These are phyloP conservation scores for Smittia sp. DNA, from an alignment of 2,888 invertebrate species.

Conservation along the genomic window DNA sequence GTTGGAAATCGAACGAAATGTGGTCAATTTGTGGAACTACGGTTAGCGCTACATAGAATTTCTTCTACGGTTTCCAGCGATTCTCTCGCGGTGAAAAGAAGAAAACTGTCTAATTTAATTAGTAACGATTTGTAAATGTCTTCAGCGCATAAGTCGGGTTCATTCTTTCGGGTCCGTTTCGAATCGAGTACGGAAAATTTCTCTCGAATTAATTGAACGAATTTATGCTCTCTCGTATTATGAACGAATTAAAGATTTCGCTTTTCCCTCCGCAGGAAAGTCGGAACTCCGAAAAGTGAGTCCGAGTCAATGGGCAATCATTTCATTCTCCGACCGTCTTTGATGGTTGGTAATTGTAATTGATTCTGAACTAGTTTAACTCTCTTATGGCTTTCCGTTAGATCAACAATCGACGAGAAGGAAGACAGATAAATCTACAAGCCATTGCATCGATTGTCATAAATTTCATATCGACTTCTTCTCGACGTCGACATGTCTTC, in stretches of 20 bases:
- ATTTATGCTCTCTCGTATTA: slow-evolving; percentile 1
- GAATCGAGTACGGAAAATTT: neutral
- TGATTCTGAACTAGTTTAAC: slow-evolving; percentile 34
- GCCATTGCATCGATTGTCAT: slow-evolving; percentile 16
- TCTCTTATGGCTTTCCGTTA: slow-evolving; percentile 16
- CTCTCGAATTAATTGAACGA: neutral
- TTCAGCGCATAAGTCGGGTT: neutral
- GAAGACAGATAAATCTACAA: neutral
- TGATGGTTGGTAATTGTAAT: slow-evolving; percentile 11
- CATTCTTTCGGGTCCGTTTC: neutral
- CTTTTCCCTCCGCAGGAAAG: neutral
- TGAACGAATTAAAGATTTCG: neutral
- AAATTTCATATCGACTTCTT: slow-evolving; percentile 1
- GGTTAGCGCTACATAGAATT: slow-evolving; percentile 10
- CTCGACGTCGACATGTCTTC: too few relatives aligned
- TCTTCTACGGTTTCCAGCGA: neutral
- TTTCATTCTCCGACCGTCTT: neutral
- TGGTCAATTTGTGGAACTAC: slow-evolving; percentile 26
- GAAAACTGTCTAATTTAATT: slow-evolving; percentile 28
- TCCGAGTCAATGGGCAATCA: slow-evolving; percentile 1
- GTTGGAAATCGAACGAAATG: neutral
- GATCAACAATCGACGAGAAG: slow-evolving; percentile 12
- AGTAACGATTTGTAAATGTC: slow-evolving; percentile 31
- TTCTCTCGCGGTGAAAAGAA: neutral
- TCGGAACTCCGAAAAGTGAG: slow-evolving; percentile 1